Conservation (phyloP, 2,113 vertebrate species). For the Equus przewalskii region DNA sequence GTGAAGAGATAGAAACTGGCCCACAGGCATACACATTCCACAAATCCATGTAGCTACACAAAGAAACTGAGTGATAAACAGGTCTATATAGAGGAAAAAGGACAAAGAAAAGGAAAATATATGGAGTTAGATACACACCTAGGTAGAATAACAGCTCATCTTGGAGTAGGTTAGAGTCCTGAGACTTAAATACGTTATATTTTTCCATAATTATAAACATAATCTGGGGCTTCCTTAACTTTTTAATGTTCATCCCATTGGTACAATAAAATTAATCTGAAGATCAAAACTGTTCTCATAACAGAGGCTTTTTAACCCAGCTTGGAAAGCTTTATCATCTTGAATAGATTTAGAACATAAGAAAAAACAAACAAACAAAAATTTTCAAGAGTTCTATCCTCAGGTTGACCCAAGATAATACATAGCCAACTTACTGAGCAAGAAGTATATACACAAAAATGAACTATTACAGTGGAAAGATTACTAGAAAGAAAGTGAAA, state of each 20-base stretch:
- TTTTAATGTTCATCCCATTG: background rate
- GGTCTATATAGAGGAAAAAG: background rate
- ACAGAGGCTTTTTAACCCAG: background rate
- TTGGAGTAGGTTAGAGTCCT: background rate
- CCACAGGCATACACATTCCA: background rate
- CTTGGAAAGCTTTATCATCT: background rate
- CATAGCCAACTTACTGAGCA: background rate
- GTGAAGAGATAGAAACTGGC: no score
- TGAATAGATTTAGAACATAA: background rate
- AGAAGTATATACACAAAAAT: background rate
- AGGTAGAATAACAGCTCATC: background rate
- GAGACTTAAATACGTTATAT: background rate
- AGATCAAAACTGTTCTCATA: background rate
- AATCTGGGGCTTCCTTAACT: background rate
- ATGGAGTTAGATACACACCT: background rate
- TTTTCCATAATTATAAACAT: background rate
- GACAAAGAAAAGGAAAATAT: background rate
- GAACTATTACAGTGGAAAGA: background rate
- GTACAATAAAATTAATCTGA: background rate
- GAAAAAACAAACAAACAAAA: background rate
- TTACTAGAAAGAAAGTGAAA: background rate
- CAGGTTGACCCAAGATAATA: background rate
- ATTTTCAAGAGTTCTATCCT: background rate
- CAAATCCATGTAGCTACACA: background rate
- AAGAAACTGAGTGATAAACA: background rate